A percentile compares a stretch with the other conserved stretches of the same genome.
phyloP scores from a whole-genome alignment of 1,140 invertebrate species.

The Procambarus virginalis region DNA sequence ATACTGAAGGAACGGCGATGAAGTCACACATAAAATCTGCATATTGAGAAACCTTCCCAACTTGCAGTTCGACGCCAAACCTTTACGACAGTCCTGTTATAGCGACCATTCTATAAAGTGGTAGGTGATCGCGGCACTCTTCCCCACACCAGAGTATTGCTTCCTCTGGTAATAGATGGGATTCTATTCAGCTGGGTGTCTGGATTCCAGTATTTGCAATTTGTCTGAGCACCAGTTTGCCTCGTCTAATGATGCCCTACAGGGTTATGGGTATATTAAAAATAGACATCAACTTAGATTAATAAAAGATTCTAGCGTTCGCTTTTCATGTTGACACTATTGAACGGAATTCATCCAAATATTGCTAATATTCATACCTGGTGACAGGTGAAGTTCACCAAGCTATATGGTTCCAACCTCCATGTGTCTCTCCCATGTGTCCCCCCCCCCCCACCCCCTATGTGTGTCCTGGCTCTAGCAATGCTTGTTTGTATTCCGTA shows the following conservation, averaged over 20 bases:
- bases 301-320: too few species aligned
- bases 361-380: too few species aligned
- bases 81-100: constrained; percentile 1
- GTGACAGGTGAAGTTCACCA: too few species aligned
- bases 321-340: too few species aligned
- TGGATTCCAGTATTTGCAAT: background rate
- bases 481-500: too few species aligned
- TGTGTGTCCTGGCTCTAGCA: too few species aligned
- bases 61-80: background rate
- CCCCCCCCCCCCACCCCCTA: too few species aligned
- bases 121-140: background rate
- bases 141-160: background rate
- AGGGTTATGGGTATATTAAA: background rate
- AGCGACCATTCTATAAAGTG: constrained; percentile 12
- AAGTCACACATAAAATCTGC: constrained; percentile 7
- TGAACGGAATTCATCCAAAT: too few species aligned
- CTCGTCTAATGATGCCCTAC: background rate
- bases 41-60: constrained; percentile 5
- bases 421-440: too few species aligned
- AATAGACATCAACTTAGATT: background rate
- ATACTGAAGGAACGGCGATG: background rate
- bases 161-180: background rate
- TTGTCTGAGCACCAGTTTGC: background rate
- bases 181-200: background rate
- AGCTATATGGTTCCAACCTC: too few species aligned